Base-by-base conservation (phyloP, 2,888 invertebrate species). In the Dasypolia templi region DNA sequence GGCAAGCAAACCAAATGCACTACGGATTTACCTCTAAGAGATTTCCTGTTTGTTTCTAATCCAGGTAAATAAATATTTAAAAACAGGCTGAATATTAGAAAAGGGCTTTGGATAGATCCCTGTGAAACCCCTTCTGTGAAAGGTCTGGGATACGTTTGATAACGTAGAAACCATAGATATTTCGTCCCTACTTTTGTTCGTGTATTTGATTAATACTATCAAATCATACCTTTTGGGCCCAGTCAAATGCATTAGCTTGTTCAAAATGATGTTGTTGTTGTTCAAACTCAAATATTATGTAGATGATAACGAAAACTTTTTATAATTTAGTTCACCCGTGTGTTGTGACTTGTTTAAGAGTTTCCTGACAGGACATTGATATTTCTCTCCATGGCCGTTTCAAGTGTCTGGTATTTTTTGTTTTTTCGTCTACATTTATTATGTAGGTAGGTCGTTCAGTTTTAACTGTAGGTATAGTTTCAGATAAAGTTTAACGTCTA, bases 191-290 rank as follows among this genome's bases (percentile, higher is more conserved):
- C 17, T 32, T n/a, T 12, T 51, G 9, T 42, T 32, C 1, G 11
- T 59, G 26, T 3, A 17, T 32, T 58, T n/a, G n/a, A 26, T 26
- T 14, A 14, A 26, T 32, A 14, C 0, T 51, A 35, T 5, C 22
- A n/a, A 39, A 61, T 32, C 22, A 12, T 22, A 9, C 22, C 19
- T 11, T 3, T n/a, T 22, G 4, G 19, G 53, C 22, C 3, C n/a
- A 53, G 14, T 79, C 39, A 59, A 79, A 79, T n/a, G 51, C 76
- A 44, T 56, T 39, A 39, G 22, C 22, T 55, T 39, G 39, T 51
- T 12, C 32, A 51, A 51, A 49, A 29, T 39, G 14, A 35, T 26
- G n/a, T n/a, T n/a, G n/a, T n/a, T n/a, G n/a, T 35, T 35, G 17
- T 35, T 6, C 35, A n/a, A n/a, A n/a, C 4, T 44, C 19, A 72